These are phyloP conservation scores for Nysson spinosus DNA, from an alignment of 2,888 invertebrate species.

Conservation along the genomic window DNA sequence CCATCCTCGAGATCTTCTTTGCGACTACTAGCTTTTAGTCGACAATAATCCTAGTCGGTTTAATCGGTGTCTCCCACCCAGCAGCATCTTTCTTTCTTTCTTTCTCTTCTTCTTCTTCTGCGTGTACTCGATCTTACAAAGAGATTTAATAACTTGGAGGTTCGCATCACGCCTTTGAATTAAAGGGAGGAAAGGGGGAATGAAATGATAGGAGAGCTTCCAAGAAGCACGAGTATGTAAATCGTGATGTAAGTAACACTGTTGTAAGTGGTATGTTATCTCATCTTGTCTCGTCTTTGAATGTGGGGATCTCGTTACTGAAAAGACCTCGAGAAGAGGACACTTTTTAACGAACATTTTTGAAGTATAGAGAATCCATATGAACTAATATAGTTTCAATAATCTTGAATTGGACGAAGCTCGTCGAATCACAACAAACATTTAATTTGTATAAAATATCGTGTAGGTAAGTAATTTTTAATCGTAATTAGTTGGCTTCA, in stretches of 20 bases:
- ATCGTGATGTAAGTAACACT: constrained; percentile 47
- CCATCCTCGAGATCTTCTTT: constrained; percentile 56
- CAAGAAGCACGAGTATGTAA: constrained; percentile 46
- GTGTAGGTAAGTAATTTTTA: too few relatives aligned
- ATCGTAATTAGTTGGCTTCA: too few relatives aligned
- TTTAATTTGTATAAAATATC: too few relatives aligned
- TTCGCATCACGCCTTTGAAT: too few relatives aligned
- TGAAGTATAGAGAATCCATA: too few relatives aligned
- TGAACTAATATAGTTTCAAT: too few relatives aligned
- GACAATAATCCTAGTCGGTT: constrained; percentile 33
- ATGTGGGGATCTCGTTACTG: constrained; percentile 47
- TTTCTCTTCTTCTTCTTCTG: constrained; percentile 34
- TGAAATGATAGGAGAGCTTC: constrained; percentile 52
- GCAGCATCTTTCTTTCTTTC: constrained; percentile 37
- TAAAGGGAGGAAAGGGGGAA: constrained; percentile 27
- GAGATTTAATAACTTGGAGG: constrained; percentile 26
- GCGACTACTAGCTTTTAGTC: constrained; percentile 52
- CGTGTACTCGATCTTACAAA: constrained; percentile 28
- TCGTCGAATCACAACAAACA: too few relatives aligned
- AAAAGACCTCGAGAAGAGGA: constrained; percentile 15
- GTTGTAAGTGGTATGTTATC: constrained; percentile 47
- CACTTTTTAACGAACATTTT: neutral
- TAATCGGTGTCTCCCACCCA: constrained; percentile 46
- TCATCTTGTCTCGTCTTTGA: constrained; percentile 30
- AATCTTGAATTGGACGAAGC: too few relatives aligned